Conservation (phyloP, 2,888 invertebrate species). For the Scaptomyza parva region DNA sequence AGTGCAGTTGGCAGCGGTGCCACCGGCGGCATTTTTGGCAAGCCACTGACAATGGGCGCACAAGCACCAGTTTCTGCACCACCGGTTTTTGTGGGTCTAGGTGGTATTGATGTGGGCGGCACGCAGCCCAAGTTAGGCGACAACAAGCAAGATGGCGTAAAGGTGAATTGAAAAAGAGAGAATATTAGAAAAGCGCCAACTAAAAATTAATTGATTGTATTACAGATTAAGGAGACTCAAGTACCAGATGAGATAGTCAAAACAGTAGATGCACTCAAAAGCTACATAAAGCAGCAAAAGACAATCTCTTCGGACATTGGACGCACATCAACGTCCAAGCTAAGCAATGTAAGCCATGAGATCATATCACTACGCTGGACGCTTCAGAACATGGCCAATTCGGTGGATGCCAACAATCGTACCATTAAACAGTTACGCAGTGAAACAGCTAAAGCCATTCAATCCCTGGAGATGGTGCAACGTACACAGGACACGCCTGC, state of each 20-base stretch:
- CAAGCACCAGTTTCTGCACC: conserved; percentile 69
- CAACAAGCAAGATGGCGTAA: conserved; percentile 82
- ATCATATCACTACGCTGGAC: conserved; percentile 81
- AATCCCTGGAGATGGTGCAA: conserved; percentile 91
- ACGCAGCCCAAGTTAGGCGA: conserved; percentile 84
- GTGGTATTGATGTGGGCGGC: conserved; percentile 83
- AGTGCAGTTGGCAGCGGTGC: not conserved
- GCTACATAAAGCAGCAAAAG: conserved; percentile 94
- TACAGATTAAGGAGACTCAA: conserved; percentile 83
- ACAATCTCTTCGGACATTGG: conserved; percentile 92
- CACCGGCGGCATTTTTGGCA: conserved; percentile 76
- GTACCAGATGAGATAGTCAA: conserved; percentile 92
- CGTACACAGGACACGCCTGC: conserved; percentile 91
- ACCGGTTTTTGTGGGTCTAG: conserved; percentile 81
- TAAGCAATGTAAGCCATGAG: conserved; percentile 82
- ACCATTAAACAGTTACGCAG: conserved; percentile 86
- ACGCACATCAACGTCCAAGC: conserved; percentile 86
- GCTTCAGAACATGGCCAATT: conserved; percentile 83
- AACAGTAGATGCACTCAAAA: conserved; percentile 92
- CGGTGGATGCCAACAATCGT: conserved; percentile 83
- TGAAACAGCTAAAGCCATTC: conserved; percentile 90
- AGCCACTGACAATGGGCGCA: conserved; percentile 55
- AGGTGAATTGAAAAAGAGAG: conserved; percentile 47
- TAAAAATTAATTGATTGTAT: not conserved
- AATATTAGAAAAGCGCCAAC: not conserved